Percentiles rank a stretch among this genome's conserved stretches.
phyloP scores from a whole-genome alignment of 1,140 invertebrate genomes.

The Stegodyphus dumicola region DNA sequence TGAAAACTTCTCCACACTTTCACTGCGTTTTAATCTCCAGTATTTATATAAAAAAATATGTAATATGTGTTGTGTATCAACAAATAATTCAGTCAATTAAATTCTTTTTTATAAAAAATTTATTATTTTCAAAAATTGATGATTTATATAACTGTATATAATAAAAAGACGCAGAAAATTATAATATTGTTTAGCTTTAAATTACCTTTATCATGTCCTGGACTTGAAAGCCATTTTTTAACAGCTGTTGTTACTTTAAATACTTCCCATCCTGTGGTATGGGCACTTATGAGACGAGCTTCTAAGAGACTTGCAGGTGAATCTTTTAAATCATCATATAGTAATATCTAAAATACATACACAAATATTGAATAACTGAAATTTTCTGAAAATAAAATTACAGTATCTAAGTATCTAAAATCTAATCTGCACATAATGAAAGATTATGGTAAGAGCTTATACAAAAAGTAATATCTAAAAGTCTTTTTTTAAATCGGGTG shows the following conservation, averaged over 20 bases:
- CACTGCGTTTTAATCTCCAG: neutral
- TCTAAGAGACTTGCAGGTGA: conserved; percentile 62
- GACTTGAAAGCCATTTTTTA: conserved; percentile 68
- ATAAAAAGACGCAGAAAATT: conserved; percentile 12
- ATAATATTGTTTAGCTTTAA: too few relatives aligned
- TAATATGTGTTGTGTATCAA: neutral
- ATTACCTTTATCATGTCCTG: conserved; percentile 65
- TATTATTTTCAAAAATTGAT: neutral
- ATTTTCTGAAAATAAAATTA: neutral
- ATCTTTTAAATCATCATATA: conserved; percentile 43
- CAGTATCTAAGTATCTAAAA: neutral
- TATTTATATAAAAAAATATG: neutral
- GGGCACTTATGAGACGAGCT: conserved; percentile 70
- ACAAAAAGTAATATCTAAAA: neutral
- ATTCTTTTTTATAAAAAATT: neutral
- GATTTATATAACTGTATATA: neutral
- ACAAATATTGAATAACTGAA: neutral
- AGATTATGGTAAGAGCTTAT: too few relatives aligned
- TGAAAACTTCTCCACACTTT: too few relatives aligned
- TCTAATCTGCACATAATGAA: neutral
- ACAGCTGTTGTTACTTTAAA: conserved; percentile 71
- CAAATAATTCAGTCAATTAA: neutral
- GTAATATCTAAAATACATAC: conserved; percentile 62
- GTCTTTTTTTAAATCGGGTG: too few relatives aligned
- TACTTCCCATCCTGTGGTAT: conserved; percentile 74